These are phyloP conservation scores for Asobara japonica DNA, from an alignment of 1,140 invertebrate genomes.

Conservation along the genomic window DNA sequence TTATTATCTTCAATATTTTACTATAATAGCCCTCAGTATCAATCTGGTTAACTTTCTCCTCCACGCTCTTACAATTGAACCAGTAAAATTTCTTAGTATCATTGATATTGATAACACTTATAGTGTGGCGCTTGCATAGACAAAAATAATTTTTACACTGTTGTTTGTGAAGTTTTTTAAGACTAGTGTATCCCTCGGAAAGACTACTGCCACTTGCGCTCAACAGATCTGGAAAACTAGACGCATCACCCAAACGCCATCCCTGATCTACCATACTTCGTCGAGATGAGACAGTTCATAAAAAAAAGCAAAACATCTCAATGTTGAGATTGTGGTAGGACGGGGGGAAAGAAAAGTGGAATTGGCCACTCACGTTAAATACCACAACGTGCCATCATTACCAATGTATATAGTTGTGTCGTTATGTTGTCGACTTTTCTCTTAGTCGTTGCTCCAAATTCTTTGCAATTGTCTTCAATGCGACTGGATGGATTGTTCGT, in stretches of 20 bases:
- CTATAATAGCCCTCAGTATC: slow-evolving; percentile 61
- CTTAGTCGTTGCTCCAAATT: slow-evolving; percentile 26
- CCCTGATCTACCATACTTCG: slow-evolving; percentile 63
- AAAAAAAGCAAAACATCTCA: neutral
- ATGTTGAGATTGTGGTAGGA: neutral
- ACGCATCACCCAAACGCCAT: slow-evolving; percentile 46
- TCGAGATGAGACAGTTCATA: slow-evolving; percentile 29
- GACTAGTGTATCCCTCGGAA: slow-evolving; percentile 47
- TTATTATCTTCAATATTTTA: slow-evolving; percentile 57
- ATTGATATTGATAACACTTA: slow-evolving; percentile 63
- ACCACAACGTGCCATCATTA: neutral
- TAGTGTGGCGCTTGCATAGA: slow-evolving; percentile 59
- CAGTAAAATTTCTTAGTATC: slow-evolving; percentile 60
- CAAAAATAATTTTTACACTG: slow-evolving; percentile 62
- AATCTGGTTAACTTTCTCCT: slow-evolving; percentile 59
- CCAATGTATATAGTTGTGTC: neutral
- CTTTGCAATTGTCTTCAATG: slow-evolving; percentile 31
- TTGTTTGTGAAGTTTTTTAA: slow-evolving; percentile 56
- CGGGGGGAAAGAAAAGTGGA: neutral
- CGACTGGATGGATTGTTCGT: slow-evolving; percentile 29
- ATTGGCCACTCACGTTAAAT: slow-evolving; percentile 1
- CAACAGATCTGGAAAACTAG: slow-evolving; percentile 57
- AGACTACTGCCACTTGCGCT: slow-evolving; percentile 50
- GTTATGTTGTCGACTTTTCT: slow-evolving; percentile 14
- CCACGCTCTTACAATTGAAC: slow-evolving; percentile 61